A percentile compares a stretch with the other conserved stretches of the same genome.
phyloP scores from a whole-genome alignment of 1,140 invertebrate genomes.

The Chrysopa pallens region DNA sequence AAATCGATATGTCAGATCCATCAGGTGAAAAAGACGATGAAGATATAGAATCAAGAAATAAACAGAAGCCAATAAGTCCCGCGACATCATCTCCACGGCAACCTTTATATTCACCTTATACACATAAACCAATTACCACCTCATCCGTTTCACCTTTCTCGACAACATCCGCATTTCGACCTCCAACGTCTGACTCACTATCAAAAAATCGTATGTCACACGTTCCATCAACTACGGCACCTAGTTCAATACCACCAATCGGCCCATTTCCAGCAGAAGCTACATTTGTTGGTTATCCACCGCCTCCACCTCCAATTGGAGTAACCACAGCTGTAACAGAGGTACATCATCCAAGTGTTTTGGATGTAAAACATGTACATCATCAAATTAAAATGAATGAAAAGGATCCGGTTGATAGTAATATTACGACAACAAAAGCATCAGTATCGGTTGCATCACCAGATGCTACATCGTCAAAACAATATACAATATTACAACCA shows the following conservation, averaged over 20 bases:
- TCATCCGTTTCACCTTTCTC: constrained; percentile 39
- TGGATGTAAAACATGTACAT: constrained; percentile 19
- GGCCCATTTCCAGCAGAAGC: constrained; percentile 41
- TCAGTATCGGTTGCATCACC: constrained; percentile 27
- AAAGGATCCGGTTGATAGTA: constrained; percentile 6
- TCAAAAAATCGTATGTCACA: constrained; percentile 29
- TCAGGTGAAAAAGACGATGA: constrained; percentile 26
- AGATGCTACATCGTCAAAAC: constrained; percentile 33
- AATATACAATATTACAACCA: constrained; percentile 69
- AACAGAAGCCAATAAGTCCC: constrained; percentile 19
- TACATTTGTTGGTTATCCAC: constrained; percentile 41
- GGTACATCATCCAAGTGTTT: constrained; percentile 9
- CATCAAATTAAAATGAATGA: constrained; percentile 9
- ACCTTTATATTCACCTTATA: constrained; percentile 27
- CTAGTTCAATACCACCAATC: constrained; percentile 23
- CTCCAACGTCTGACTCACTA: constrained; percentile 33
- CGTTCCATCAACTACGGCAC: constrained; percentile 12
- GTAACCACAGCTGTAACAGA: constrained; percentile 12
- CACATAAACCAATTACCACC: constrained; percentile 20
- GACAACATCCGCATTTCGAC: constrained; percentile 53
- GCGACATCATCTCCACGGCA: constrained; percentile 16
- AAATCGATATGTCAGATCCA: constrained; percentile 58
- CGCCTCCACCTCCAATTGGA: constrained; percentile 16
- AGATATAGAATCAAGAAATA: constrained; percentile 16
- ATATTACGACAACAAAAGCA: constrained; percentile 4